Evolutionary conservation across 1,140 invertebrate species (phyloP), one percentile per base, ranked within the genome.

Genomic region (Leptestheria dahalacensis): DNA sequence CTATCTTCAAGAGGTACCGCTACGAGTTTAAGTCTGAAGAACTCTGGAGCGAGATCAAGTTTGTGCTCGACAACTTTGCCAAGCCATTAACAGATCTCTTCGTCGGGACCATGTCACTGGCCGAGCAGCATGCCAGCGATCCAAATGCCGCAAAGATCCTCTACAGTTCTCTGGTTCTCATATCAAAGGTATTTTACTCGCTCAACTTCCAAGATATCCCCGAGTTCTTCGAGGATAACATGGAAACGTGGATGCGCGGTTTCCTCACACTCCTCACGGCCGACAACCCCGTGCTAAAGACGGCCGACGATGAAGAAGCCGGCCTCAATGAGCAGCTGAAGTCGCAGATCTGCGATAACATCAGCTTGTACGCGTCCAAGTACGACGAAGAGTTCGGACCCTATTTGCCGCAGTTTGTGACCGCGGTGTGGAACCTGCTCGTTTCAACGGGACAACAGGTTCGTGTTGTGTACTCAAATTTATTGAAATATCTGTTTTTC

Each of bases 181-280:
- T 96, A n/a, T 85, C 85, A 63, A 96, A 98, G 77, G 88, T 98
- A 23, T 98, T 97, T 74, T 91, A 93, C 71, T 96, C 91, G 2
- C 77, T 99, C 3, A 98, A 97, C 74, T 91, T 81, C 65, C 63
- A 86, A 79, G 95, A 99, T 76, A 74, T 99, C 63, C 94, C 95
- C 0, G 94, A 98, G 75, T 95, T 91, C 76, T 98, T 98, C 75
- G 94, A 98, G 73, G 95, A 99, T 68, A 93, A 97, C 68, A 96
- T 98, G 84, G 74, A 77, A 53, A 78, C 78, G 12, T 99, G 95
- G 95, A 96, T 98, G 92, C 77, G 77, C 0, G 82, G 91, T 69
- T 92, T 97, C 65, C 79, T 91, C 28, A 79, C 78, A 48, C 76
- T 98, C 9, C 73, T 98, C 10, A 83, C 79, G 64, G 74, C 76